A percentile compares a stretch with the other conserved stretches of the same genome.
These are phyloP conservation scores for Grammomys dolichurus DNA, from an alignment of 2,113 vertebrate species.

Conservation along the genomic window DNA sequence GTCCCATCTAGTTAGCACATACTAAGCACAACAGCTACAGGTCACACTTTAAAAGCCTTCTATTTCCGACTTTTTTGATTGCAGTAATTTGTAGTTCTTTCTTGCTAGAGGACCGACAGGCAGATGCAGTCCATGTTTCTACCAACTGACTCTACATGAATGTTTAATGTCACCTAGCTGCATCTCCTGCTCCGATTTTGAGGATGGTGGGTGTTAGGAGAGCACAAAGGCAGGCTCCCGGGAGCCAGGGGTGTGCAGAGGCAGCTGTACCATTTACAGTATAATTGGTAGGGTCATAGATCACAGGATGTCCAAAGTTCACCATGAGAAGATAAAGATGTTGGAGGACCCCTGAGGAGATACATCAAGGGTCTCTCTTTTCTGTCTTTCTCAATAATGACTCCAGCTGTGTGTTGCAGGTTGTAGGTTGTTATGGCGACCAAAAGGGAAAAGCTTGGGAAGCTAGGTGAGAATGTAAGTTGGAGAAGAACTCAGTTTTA, in stretches of 20 bases:
- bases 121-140: background rate
- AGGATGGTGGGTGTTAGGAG: background rate
- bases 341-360: slow-evolving; percentile 63
- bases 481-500: slow-evolving; percentile 7
- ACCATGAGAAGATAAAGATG: slow-evolving; percentile 68
- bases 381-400: slow-evolving; percentile 37
- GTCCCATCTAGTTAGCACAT: background rate
- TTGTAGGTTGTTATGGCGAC: slow-evolving; percentile 72
- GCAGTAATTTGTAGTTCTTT: background rate
- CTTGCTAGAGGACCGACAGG: background rate
- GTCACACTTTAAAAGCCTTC: background rate
- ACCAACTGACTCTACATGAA: background rate
- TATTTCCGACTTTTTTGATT: background rate
- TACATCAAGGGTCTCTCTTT: slow-evolving; percentile 64
- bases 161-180: background rate
- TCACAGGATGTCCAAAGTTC: slow-evolving; percentile 66
- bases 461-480: background rate
- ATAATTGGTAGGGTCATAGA: slow-evolving; percentile 60
- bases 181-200: background rate
- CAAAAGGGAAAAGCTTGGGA: background rate
- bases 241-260: background rate
- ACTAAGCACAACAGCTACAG: background rate
- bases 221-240: background rate
- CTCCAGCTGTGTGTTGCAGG: slow-evolving; percentile 32
- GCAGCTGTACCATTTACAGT: slow-evolving; percentile 24